Evolutionary conservation across 2,888 invertebrate species (phyloP).

Genomic region (Lithophane socia): DNA sequence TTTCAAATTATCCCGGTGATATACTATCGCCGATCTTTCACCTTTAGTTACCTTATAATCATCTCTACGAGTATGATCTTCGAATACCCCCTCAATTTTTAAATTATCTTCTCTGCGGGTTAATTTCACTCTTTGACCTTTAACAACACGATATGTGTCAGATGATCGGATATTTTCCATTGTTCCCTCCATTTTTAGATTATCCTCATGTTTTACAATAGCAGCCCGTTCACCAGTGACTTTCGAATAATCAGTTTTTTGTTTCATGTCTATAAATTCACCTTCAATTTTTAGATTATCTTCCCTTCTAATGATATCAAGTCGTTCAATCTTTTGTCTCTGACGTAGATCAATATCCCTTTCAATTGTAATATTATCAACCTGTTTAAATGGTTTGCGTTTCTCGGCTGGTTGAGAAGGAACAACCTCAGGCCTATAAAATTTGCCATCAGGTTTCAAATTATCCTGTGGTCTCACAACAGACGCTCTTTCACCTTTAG

Average conservation of each 20-base stretch:
- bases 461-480: constrained; percentile 92
- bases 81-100: constrained; percentile 92
- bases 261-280: constrained; percentile 90
- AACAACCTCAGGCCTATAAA: constrained; percentile 88
- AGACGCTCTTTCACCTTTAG: constrained; percentile 91
- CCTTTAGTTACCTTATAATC: constrained; percentile 90
- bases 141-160: constrained; percentile 89
- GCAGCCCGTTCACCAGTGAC: constrained; percentile 88
- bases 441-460: constrained; percentile 90
- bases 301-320: constrained; percentile 91
- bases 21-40: constrained; percentile 90
- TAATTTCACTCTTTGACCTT: constrained; percentile 89
- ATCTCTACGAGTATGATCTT: constrained; percentile 89
- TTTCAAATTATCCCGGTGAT: constrained; percentile 88
- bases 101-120: constrained; percentile 90
- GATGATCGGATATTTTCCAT: constrained; percentile 89
- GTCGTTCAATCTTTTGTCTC: constrained; percentile 89
- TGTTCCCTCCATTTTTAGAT: constrained; percentile 91
- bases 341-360: constrained; percentile 78
- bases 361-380: constrained; percentile 91
- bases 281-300: constrained; percentile 92
- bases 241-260: constrained; percentile 89
- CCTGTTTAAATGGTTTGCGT: constrained; percentile 89
- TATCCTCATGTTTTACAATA: constrained; percentile 91
- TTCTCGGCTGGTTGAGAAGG: constrained; percentile 90